Percentiles rank a stretch among this genome's conserved stretches.
phyloP scores from a whole-genome alignment of 2,888 invertebrate species.

The Polia nebulosa region DNA sequence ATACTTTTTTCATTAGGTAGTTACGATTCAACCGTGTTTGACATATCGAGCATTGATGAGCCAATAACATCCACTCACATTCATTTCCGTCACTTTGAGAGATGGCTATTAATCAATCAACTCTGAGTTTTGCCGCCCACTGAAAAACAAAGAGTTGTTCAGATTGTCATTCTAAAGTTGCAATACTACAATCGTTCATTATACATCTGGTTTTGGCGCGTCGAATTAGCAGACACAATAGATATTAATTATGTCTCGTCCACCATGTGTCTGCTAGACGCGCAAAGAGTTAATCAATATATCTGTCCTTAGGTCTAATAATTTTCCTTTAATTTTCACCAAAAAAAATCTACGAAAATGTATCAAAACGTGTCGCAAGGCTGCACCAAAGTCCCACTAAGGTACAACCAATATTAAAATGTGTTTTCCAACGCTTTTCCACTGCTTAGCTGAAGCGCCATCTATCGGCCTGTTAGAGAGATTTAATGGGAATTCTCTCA shows the following conservation, averaged over 20 bases:
- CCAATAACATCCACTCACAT: background rate
- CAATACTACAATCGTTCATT: background rate
- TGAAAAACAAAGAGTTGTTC: conserved; percentile 11
- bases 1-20: background rate
- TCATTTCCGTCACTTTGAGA: conserved; percentile 6
- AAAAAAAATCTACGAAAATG: conserved; percentile 42
- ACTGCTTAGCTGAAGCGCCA: conserved; percentile 82
- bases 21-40: background rate
- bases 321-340: background rate
- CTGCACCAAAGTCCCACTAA: conserved; percentile 61
- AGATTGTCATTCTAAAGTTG: conserved; percentile 14
- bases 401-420: conserved; percentile 84
- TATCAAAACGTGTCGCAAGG: conserved; percentile 70
- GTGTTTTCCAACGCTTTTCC: conserved; percentile 82
- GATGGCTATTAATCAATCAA: conserved; percentile 32
- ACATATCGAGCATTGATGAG: background rate
- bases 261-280: too few relatives aligned
- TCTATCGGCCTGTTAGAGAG: conserved; percentile 86
- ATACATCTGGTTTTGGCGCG: background rate
- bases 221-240: too few relatives aligned
- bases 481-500: conserved; percentile 88
- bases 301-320: background rate
- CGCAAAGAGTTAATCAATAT: background rate
- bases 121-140: background rate
- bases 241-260: too few relatives aligned